Percentiles rank a stretch among this genome's conserved stretches.
phyloP scores from a whole-genome alignment of 2,797 vertebrate species.

The Podargus strigoides region DNA sequence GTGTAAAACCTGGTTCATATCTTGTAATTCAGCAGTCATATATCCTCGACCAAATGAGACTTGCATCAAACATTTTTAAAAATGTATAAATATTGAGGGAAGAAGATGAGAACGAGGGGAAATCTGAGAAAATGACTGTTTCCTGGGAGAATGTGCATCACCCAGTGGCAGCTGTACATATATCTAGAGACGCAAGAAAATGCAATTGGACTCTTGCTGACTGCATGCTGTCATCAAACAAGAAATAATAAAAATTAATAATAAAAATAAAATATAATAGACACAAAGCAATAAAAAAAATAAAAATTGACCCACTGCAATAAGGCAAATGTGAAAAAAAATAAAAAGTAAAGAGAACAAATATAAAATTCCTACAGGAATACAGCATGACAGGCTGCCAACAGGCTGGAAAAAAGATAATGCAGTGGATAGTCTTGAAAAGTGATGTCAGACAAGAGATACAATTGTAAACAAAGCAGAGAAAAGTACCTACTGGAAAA shows the following conservation, averaged over 20 bases:
- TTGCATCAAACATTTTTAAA: neutral
- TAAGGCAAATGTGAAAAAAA: accelerated
- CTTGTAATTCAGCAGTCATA: neutral
- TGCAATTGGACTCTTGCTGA: neutral
- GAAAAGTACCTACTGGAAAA: neutral
- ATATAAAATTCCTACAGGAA: neutral
- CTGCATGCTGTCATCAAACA: neutral
- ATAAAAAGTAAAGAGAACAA: neutral
- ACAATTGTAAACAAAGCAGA: neutral
- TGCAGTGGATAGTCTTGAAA: neutral
- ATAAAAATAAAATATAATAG: neutral
- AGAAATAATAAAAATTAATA: neutral
- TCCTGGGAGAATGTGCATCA: neutral
- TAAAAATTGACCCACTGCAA: neutral
- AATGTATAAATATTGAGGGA: neutral
- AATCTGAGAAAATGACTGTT: neutral
- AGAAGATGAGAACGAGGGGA: neutral
- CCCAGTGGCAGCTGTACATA: neutral
- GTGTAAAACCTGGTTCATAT: neutral
- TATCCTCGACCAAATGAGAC: neutral
- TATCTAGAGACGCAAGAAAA: neutral
- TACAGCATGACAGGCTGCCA: neutral
- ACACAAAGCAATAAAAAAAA: neutral
- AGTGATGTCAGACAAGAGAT: neutral
- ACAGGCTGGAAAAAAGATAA: neutral